Conservation (phyloP, 2,888 invertebrate species). For the Choreutis nemorana region DNA sequence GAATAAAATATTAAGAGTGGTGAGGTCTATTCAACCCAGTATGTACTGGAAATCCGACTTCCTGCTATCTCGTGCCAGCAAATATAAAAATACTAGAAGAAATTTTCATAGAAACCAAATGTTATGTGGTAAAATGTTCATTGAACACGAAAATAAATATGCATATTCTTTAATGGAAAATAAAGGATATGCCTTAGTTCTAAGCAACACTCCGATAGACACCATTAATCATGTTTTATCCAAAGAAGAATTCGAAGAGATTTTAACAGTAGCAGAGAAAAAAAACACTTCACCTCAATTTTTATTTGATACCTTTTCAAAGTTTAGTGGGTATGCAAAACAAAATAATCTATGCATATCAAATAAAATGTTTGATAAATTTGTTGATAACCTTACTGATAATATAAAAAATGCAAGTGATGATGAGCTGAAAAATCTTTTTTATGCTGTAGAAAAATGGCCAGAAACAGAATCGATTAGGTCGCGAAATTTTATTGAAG, state of each 20-base stretch:
- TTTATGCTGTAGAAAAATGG: constrained; percentile 58
- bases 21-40: too few species aligned
- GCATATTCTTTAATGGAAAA: constrained; percentile 44
- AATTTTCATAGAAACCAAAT: constrained; percentile 20
- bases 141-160: constrained; percentile 47
- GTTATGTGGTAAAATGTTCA: constrained; percentile 30
- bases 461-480: constrained; percentile 57
- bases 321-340: constrained; percentile 33
- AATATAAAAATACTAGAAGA: constrained; percentile 16
- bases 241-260: constrained; percentile 24
- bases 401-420: constrained; percentile 62
- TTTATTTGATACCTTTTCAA: constrained; percentile 32
- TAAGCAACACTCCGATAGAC: constrained; percentile 17
- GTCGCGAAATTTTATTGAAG: constrained; percentile 66
- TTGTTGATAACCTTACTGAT: constrained; percentile 51
- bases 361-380: constrained; percentile 38
- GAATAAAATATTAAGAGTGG: too few species aligned
- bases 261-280: constrained; percentile 30
- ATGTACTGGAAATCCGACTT: too few species aligned
- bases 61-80: too few species aligned
- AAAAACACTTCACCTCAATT: constrained; percentile 22
- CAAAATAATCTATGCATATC: constrained; percentile 37
- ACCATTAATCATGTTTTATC: constrained; percentile 11
- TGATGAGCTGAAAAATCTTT: constrained; percentile 60
- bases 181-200: constrained; percentile 31